phyloP scores from a whole-genome alignment of 1,140 invertebrate species.

The Hyles euphorbiae region DNA sequence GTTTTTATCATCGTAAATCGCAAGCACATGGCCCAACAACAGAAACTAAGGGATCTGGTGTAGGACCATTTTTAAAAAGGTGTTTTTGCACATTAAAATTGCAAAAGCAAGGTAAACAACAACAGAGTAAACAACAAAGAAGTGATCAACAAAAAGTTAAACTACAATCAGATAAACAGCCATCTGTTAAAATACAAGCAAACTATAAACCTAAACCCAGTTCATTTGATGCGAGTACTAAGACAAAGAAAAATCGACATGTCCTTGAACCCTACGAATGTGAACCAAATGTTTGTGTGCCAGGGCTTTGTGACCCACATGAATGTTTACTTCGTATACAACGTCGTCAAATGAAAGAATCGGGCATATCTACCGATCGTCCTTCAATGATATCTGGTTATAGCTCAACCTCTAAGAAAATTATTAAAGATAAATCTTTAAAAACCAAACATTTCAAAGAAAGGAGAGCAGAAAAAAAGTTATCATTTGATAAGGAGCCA shows the following conservation, averaged over 20 bases:
- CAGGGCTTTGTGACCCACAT: constrained; percentile 29
- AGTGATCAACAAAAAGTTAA: not conserved
- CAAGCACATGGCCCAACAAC: constrained; percentile 2
- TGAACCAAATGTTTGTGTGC: constrained; percentile 28
- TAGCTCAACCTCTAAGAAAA: not conserved
- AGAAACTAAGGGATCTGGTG: constrained; percentile 9
- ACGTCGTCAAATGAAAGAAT: constrained; percentile 2
- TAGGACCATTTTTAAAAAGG: constrained; percentile 10
- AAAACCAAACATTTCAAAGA: not conserved
- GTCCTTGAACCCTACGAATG: constrained; percentile 25
- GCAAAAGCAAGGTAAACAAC: not conserved
- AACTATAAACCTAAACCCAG: too few relatives aligned
- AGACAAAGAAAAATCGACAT: not conserved
- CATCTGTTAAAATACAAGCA: too few relatives aligned
- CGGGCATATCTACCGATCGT: not conserved
- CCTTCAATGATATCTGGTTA: not conserved
- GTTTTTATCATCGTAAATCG: constrained; percentile 4
- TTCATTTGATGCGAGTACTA: not conserved
- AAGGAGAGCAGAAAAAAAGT: too few relatives aligned
- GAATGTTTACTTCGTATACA: constrained; percentile 12
- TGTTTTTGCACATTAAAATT: constrained; percentile 5
- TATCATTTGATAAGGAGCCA: too few relatives aligned
- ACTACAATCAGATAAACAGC: not conserved
- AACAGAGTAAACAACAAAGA: too few relatives aligned
- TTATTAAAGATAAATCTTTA: constrained; percentile 1